Conservation (phyloP, 2,797 vertebrate species). For the Ptychobarbus kaznakovi region DNA sequence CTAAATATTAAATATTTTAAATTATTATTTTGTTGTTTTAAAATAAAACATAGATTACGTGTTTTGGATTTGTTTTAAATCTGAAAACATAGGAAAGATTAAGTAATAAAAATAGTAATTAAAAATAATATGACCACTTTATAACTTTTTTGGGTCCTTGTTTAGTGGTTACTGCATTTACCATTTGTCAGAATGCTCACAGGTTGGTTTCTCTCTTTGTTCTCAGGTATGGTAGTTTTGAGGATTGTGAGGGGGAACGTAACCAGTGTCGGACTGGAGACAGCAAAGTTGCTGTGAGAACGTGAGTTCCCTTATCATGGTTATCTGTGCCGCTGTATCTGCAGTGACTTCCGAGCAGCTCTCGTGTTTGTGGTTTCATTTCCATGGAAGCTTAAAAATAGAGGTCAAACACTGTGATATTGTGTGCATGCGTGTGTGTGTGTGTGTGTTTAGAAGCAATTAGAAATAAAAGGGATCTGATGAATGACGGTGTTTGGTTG, state of each 20-base stretch:
- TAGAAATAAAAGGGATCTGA: constrained; percentile 18
- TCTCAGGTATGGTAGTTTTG: constrained; percentile 76
- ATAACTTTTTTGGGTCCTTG: not conserved
- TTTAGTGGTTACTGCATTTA: not conserved
- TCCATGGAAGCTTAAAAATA: constrained; percentile 10
- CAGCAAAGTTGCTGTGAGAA: constrained; percentile 75
- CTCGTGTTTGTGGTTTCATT: constrained; percentile 17
- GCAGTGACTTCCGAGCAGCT: not conserved
- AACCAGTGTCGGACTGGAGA: constrained; percentile 66
- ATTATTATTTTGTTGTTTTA: not conserved
- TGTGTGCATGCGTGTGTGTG: not conserved
- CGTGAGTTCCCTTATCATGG: constrained; percentile 69
- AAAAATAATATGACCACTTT: not conserved
- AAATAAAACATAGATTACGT: not conserved
- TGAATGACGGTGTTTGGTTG: constrained; percentile 17
- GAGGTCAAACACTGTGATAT: not conserved
- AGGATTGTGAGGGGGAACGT: constrained; percentile 64
- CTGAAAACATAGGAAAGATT: not conserved
- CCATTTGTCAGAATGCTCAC: constrained; percentile 7
- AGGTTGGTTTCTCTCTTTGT: constrained; percentile 20
- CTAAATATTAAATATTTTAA: not conserved
- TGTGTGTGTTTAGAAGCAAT: constrained; percentile 1
- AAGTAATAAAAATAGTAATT: not conserved
- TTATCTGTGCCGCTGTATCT: constrained; percentile 2
- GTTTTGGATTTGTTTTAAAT: not conserved